A percentile compares a stretch with the other conserved stretches of the same genome.
phyloP scores from a whole-genome alignment of 1,140 invertebrate species.

The Aplysia californica region DNA sequence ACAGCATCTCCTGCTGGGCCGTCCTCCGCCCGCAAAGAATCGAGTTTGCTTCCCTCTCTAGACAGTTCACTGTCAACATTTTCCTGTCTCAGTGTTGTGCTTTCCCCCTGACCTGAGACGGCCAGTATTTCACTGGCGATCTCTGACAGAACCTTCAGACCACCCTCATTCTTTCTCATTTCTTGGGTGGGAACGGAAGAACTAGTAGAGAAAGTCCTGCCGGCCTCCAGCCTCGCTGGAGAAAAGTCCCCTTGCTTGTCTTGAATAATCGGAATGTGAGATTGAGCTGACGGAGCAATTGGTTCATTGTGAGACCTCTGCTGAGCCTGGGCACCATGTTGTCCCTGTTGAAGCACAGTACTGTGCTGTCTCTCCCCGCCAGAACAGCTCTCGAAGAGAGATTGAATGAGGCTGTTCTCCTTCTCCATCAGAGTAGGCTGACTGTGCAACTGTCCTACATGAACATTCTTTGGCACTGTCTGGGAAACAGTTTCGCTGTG shows the following conservation, averaged over 20 bases:
- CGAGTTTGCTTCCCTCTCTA: too few species aligned
- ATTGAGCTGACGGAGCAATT: neutral
- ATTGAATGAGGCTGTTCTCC: neutral
- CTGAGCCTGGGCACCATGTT: too few species aligned
- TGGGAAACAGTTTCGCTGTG: neutral
- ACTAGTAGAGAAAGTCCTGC: neutral
- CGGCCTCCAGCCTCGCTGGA: neutral
- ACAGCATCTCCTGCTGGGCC: too few species aligned
- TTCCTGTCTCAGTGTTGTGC: neutral
- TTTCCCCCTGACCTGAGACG: conserved; percentile 1
- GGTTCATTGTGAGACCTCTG: neutral
- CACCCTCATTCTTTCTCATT: conserved; percentile 13
- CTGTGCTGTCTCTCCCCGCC: too few species aligned
- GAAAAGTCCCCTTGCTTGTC: neutral
- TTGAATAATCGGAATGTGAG: neutral
- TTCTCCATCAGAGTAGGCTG: neutral
- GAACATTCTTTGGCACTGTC: neutral
- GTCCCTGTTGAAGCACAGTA: too few species aligned
- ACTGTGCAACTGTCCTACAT: neutral
- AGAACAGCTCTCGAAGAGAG: neutral
- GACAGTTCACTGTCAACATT: too few species aligned
- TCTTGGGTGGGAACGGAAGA: neutral
- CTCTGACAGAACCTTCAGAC: conserved; percentile 19
- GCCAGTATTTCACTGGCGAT: conserved; percentile 13
- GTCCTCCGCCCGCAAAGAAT: too few species aligned